Evolutionary conservation across 2,797 vertebrate species (phyloP).

Genomic region (Poecilia picta): DNA sequence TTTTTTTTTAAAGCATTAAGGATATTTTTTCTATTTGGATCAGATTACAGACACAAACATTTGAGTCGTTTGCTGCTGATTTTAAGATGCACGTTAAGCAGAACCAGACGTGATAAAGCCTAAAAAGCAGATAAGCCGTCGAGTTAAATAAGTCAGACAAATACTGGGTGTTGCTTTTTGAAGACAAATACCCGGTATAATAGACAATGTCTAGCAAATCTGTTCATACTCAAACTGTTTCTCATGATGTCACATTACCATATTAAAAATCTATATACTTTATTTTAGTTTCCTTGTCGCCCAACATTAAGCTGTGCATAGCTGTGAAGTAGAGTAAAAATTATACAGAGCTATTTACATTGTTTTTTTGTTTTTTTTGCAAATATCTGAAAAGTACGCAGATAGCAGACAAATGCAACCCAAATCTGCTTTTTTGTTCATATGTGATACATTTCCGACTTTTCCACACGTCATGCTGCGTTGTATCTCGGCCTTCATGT

Average conservation of each 20-base stretch:
- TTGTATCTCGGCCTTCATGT: too few relatives aligned
- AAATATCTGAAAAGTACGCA: not conserved
- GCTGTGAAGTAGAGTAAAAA: not conserved
- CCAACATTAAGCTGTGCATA: not conserved
- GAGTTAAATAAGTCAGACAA: too few relatives aligned
- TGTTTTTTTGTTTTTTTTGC: not conserved
- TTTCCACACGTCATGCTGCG: too few relatives aligned
- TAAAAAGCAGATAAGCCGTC: not conserved
- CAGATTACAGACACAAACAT: conserved; percentile 6
- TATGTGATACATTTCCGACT: too few relatives aligned
- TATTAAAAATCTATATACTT: not conserved
- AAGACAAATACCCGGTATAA: not conserved
- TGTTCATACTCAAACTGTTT: not conserved
- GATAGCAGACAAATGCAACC: too few relatives aligned
- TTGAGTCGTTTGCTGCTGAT: conserved; percentile 14
- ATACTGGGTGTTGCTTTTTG: not conserved
- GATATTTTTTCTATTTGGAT: not conserved
- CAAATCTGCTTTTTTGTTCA: too few relatives aligned
- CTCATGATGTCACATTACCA: not conserved
- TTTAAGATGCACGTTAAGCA: not conserved
- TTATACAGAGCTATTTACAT: not conserved
- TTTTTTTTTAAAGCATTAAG: too few relatives aligned
- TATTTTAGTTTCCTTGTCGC: not conserved
- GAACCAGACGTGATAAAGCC: not conserved
- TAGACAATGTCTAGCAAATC: not conserved